These are phyloP conservation scores for Platycheirus rosarum DNA, from an alignment of 2,888 invertebrate species.

Conservation along the genomic window DNA sequence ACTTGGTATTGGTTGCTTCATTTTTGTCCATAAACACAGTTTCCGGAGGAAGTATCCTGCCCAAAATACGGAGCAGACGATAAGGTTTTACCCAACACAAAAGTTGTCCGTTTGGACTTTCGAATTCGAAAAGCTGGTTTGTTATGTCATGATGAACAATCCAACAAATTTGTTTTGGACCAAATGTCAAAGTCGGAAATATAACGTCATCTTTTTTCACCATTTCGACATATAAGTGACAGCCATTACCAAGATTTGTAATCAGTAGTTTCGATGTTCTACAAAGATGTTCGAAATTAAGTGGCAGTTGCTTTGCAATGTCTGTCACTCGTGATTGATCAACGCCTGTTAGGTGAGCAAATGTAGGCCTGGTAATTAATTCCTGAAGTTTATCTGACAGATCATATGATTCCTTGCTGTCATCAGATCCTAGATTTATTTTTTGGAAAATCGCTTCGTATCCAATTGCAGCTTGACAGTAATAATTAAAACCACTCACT, in stretches of 20 bases:
- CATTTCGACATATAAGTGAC: neutral
- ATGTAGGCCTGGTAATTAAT: neutral
- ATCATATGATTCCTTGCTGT: neutral
- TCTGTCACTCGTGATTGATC: neutral
- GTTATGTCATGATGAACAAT: neutral
- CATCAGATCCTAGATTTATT: neutral
- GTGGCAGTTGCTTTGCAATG: neutral
- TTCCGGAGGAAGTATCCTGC: neutral
- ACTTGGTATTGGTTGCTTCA: neutral
- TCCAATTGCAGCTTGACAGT: neutral
- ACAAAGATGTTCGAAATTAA: neutral
- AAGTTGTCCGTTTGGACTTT: neutral
- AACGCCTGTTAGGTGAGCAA: neutral
- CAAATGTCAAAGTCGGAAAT: neutral
- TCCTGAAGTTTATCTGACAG: neutral
- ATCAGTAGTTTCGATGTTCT: neutral
- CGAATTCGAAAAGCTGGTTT: neutral
- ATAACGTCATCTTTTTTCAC: neutral
- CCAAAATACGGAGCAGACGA: neutral
- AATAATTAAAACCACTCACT: neutral
- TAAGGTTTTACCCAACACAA: conserved; percentile 15
- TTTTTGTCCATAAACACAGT: neutral
- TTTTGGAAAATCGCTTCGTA: conserved; percentile 1
- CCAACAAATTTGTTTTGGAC: neutral
- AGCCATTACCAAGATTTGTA: neutral